Percentiles rank a stretch among this genome's conserved stretches.
phyloP scores from a whole-genome alignment of 2,888 invertebrate species.

The Sinotaia quadrata region DNA sequence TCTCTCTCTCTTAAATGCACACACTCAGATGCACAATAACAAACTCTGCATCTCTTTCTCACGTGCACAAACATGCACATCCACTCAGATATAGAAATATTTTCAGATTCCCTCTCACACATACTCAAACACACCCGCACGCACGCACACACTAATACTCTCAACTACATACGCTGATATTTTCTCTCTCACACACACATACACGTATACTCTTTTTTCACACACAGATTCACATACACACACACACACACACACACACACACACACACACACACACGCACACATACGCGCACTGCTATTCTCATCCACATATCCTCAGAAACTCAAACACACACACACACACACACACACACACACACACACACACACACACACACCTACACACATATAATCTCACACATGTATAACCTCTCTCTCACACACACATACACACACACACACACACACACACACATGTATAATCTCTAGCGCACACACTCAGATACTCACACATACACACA shows the following conservation, averaged over 20 bases:
- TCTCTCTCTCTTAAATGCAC: neutral
- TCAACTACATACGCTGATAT: neutral
- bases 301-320: neutral
- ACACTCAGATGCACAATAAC: neutral
- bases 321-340: neutral
- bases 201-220: neutral
- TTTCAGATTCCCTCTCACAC: neutral
- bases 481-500: too few relatives aligned
- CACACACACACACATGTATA: too few relatives aligned
- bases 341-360: too few relatives aligned
- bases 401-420: too few relatives aligned
- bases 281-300: neutral
- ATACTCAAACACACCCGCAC: neutral
- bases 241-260: too few relatives aligned
- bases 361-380: too few relatives aligned
- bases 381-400: too few relatives aligned
- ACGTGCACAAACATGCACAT: constrained; percentile 2
- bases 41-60: neutral
- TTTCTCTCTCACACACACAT: neutral
- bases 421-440: too few relatives aligned
- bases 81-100: neutral
- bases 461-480: too few relatives aligned
- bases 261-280: too few relatives aligned
- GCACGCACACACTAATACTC: neutral
- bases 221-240: too few relatives aligned